Evolutionary conservation across 2,888 invertebrate genomes (phyloP).

Genomic region (Lottia gigantea): DNA sequence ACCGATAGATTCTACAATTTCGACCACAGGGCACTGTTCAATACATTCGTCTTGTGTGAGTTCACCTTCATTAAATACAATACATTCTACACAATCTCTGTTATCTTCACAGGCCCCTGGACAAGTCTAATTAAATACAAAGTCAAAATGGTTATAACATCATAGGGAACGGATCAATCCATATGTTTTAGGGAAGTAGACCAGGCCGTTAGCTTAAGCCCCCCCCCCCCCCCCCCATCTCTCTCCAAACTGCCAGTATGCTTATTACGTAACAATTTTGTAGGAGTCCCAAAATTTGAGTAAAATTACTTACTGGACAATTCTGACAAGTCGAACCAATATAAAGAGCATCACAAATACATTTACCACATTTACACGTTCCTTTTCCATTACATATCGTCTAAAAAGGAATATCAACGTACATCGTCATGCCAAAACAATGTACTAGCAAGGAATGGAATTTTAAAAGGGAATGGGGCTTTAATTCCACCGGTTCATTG

Average conservation of each 20-base stretch:
- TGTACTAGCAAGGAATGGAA: too few species aligned
- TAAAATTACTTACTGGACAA: slow-evolving; percentile 80
- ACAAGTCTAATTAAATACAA: slow-evolving; percentile 77
- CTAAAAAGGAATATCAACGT: too few species aligned
- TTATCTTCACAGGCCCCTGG: slow-evolving; percentile 90
- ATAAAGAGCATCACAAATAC: slow-evolving; percentile 75
- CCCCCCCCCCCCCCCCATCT: too few species aligned
- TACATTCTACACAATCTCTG: slow-evolving; percentile 92
- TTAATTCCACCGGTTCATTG: too few species aligned
- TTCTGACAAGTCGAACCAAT: slow-evolving; percentile 88
- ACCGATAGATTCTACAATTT: slow-evolving; percentile 11
- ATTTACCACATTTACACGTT: slow-evolving; percentile 88
- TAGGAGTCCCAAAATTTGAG: too few species aligned
- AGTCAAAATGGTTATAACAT: background rate
- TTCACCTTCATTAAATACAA: slow-evolving; percentile 83
- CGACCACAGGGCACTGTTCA: slow-evolving; percentile 72
- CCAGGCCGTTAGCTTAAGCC: too few species aligned
- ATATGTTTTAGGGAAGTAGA: too few species aligned
- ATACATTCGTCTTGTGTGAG: slow-evolving; percentile 73
- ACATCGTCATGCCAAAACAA: too few species aligned
- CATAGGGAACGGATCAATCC: too few species aligned
- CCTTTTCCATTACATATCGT: slow-evolving; percentile 77
- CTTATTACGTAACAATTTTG: too few species aligned
- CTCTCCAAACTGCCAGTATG: too few species aligned
- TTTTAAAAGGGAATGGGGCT: too few species aligned